Percentiles rank a stretch among this genome's conserved stretches.
Conservation (phyloP, 1,140 invertebrate species). For the Holcopasites calliopsidis region DNA sequence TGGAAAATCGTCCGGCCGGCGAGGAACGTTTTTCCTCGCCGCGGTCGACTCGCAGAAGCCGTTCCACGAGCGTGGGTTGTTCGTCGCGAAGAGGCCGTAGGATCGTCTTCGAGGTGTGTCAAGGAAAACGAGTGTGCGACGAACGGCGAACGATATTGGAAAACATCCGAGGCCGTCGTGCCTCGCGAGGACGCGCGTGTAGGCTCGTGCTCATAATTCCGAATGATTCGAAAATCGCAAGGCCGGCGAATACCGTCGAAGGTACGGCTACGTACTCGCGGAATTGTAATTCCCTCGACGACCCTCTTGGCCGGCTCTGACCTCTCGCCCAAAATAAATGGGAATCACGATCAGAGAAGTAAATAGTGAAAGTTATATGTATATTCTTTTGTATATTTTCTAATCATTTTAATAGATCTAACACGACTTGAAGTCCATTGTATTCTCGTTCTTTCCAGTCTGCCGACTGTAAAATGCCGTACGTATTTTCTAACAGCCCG, state of each 20-base stretch:
- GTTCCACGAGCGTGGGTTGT: conserved; percentile 24
- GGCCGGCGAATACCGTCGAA: conserved; percentile 28
- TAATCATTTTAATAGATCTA: too few species aligned
- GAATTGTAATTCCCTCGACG: background rate
- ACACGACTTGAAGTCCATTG: too few species aligned
- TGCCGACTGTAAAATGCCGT: too few species aligned
- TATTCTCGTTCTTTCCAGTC: too few species aligned
- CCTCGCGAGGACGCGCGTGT: conserved; percentile 26
- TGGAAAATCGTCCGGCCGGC: too few species aligned
- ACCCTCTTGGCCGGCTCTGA: background rate
- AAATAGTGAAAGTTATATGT: too few species aligned
- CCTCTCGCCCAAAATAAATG: too few species aligned
- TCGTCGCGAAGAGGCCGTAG: conserved; percentile 18
- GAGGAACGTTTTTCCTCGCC: background rate
- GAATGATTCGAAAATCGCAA: background rate
- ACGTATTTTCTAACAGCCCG: too few species aligned
- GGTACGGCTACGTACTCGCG: background rate
- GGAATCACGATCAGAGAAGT: too few species aligned
- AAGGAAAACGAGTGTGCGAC: conserved; percentile 63
- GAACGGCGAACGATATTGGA: conserved; percentile 50
- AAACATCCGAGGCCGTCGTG: conserved; percentile 44
- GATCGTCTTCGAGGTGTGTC: conserved; percentile 61
- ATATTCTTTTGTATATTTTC: too few species aligned
- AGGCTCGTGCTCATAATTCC: conserved; percentile 35
- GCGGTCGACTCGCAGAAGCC: background rate